Conservation (phyloP, 2,113 vertebrate genomes). For the Callithrix jacchus region DNA sequence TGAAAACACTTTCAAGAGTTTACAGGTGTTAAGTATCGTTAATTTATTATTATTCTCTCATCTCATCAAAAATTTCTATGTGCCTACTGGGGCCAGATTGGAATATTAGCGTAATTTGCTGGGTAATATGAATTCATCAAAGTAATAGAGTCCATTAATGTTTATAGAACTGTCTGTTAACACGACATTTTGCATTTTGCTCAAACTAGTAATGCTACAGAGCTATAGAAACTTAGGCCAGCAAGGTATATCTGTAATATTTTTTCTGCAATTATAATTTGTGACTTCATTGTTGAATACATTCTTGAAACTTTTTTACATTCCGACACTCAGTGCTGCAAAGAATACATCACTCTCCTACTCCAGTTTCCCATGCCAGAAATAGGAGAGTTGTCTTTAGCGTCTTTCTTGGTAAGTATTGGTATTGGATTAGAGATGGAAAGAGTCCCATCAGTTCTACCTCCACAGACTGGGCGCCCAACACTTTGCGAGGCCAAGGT, state of each 20-base stretch:
- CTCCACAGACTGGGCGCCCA: neutral
- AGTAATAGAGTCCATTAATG: neutral
- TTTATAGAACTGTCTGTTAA: neutral
- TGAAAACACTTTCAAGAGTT: slow-evolving; percentile 30
- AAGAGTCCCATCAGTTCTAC: slow-evolving; percentile 5
- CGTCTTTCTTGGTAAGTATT: neutral
- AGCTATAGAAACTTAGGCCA: slow-evolving; percentile 37
- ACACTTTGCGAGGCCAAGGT: no score
- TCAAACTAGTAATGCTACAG: slow-evolving; percentile 43
- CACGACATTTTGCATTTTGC: slow-evolving; percentile 48
- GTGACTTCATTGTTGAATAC: slow-evolving; percentile 35
- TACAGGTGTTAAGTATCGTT: neutral
- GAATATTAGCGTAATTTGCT: neutral
- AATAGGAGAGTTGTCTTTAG: neutral
- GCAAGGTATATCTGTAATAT: neutral
- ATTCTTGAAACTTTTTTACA: neutral
- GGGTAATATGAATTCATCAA: neutral
- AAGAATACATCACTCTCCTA: slow-evolving; percentile 18
- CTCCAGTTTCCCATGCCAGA: neutral
- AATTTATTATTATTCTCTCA: neutral
- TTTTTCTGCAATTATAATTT: slow-evolving; percentile 1
- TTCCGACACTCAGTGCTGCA: neutral
- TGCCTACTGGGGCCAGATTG: neutral
- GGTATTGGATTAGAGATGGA: neutral
- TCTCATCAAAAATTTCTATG: neutral